Evolutionary conservation across 2,888 invertebrate genomes (phyloP).

Genomic region (Strigamia transsilvanica): DNA sequence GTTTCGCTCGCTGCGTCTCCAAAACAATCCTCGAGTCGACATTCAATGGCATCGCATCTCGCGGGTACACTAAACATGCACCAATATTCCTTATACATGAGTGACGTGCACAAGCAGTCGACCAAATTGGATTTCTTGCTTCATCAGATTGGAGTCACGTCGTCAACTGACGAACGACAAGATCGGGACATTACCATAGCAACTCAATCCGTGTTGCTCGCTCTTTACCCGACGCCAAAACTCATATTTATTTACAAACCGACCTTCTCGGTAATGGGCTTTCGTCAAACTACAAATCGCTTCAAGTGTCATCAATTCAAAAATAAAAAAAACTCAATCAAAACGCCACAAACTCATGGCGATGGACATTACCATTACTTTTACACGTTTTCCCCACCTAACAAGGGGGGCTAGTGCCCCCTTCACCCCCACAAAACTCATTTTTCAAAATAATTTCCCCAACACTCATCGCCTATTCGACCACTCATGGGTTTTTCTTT

Average conservation of each 20-base stretch:
- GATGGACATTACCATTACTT: too few relatives aligned
- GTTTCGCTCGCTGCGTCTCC: not conserved
- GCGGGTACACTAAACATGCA: slow-evolving; percentile 38
- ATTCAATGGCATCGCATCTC: slow-evolving; percentile 38
- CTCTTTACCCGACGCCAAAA: slow-evolving; percentile 7
- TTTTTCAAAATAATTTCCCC: too few relatives aligned
- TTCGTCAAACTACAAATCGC: not conserved
- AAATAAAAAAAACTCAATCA: too few relatives aligned
- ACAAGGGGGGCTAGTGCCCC: too few relatives aligned
- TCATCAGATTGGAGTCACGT: slow-evolving; percentile 33
- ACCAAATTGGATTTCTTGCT: slow-evolving; percentile 47
- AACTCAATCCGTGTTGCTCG: slow-evolving; percentile 53
- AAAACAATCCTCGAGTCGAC: slow-evolving; percentile 25
- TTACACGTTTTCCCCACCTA: too few relatives aligned
- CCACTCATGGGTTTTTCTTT: not conserved
- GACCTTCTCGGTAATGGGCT: not conserved
- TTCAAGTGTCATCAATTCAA: not conserved
- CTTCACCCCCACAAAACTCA: too few relatives aligned
- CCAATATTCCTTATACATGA: slow-evolving; percentile 48
- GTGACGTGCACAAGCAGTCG: slow-evolving; percentile 49
- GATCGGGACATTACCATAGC: slow-evolving; percentile 56
- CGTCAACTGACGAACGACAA: slow-evolving; percentile 51
- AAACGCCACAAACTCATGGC: too few relatives aligned
- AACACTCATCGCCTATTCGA: not conserved
- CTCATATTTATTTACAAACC: slow-evolving; percentile 15